Evolutionary conservation across 2,888 invertebrate genomes (phyloP).

Genomic region (Euclidia mi): DNA sequence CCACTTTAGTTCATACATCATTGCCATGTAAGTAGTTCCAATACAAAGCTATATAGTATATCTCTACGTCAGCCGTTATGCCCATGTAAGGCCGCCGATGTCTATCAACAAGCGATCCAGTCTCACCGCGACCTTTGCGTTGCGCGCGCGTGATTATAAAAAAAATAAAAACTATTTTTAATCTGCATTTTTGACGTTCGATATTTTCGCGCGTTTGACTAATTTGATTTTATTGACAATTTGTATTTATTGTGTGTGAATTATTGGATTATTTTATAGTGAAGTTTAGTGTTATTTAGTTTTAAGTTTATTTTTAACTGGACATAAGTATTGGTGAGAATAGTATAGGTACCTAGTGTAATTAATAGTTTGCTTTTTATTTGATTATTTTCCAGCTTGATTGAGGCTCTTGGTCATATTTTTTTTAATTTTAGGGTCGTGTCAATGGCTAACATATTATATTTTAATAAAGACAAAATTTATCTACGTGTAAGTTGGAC

Average conservation of each 20-base stretch:
- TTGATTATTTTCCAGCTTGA: no score
- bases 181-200: constrained; percentile 29
- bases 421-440: no score
- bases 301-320: no score
- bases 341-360: no score
- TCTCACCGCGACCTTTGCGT: constrained; percentile 69
- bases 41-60: constrained; percentile 47
- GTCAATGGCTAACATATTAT: no score
- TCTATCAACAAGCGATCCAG: constrained; percentile 64
- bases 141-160: constrained; percentile 67
- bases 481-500: no score
- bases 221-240: background rate
- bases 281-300: background rate
- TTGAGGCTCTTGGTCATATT: no score
- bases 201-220: constrained; percentile 29
- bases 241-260: constrained; percentile 9
- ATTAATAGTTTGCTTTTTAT: no score
- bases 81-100: constrained; percentile 69
- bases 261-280: constrained; percentile 5
- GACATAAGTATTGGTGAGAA: no score
- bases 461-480: no score
- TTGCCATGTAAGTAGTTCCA: constrained; percentile 36
- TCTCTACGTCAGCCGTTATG: constrained; percentile 56
- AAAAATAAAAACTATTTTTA: constrained; percentile 46
- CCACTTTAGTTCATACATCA: constrained; percentile 25